These are phyloP conservation scores for Octodon degus DNA, from an alignment of 2,113 vertebrate species.

Conservation along the genomic window DNA sequence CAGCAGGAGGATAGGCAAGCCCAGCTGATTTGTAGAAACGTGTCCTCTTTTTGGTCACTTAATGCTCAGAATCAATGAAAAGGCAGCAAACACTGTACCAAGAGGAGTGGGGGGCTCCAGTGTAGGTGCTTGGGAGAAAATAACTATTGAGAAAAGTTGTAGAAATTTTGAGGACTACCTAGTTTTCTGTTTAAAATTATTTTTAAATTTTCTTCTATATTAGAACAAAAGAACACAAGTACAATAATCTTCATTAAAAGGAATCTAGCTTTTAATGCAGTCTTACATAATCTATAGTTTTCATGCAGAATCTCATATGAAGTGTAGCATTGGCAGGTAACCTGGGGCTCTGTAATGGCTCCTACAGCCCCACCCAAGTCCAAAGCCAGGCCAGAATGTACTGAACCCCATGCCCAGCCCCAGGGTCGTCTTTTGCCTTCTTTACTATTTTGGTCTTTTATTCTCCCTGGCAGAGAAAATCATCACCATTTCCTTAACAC, in stretches of 20 bases:
- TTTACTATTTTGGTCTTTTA: slow-evolving; percentile 22
- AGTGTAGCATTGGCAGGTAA: slow-evolving; percentile 17
- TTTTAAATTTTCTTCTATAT: slow-evolving; percentile 43
- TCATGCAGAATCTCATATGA: neutral
- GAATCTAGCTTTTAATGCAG: slow-evolving; percentile 35
- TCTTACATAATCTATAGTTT: neutral
- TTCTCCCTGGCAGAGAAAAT: neutral
- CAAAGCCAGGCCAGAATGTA: slow-evolving; percentile 25
- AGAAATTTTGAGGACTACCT: slow-evolving; percentile 15
- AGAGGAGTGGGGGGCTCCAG: neutral
- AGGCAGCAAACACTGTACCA: neutral
- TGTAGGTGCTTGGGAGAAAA: slow-evolving; percentile 33
- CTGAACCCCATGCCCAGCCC: neutral
- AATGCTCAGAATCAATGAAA: neutral
- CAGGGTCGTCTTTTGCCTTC: neutral
- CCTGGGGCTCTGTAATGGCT: neutral
- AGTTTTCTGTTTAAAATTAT: slow-evolving; percentile 16
- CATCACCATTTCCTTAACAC: slow-evolving; percentile 8
- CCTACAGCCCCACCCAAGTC: neutral
- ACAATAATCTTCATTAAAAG: slow-evolving; percentile 61
- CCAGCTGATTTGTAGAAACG: neutral
- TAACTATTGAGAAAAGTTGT: neutral
- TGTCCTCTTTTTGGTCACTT: neutral
- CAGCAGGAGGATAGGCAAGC: neutral
- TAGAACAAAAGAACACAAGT: slow-evolving; percentile 58